These are phyloP conservation scores for Polypterus senegalus DNA, from an alignment of 2,113 vertebrate genomes.

Conservation along the genomic window DNA sequence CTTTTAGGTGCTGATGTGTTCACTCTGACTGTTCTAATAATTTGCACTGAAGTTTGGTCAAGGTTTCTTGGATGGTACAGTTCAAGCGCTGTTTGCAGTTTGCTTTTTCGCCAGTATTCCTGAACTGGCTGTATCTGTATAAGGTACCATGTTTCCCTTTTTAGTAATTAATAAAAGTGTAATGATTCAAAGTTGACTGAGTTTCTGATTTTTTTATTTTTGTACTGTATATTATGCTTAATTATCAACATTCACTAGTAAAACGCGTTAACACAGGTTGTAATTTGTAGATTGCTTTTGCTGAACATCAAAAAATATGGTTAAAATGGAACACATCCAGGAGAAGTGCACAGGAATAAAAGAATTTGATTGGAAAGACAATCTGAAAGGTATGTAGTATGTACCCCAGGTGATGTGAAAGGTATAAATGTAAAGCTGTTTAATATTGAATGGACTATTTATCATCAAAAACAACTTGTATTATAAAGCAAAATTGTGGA, in stretches of 20 bases:
- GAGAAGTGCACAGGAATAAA: conserved; percentile 48
- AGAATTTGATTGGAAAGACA: conserved; percentile 65
- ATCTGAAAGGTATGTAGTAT: conserved; percentile 53
- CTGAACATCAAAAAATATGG: conserved; percentile 69
- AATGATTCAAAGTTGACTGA: too few relatives aligned
- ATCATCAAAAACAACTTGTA: too few relatives aligned
- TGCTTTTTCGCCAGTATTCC: conserved; percentile 70
- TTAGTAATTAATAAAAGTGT: too few relatives aligned
- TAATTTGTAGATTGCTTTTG: conserved; percentile 69
- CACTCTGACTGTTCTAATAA: conserved; percentile 45
- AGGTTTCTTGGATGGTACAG: conserved; percentile 64
- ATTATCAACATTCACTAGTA: too few relatives aligned
- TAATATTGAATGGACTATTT: too few relatives aligned
- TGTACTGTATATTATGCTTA: too few relatives aligned
- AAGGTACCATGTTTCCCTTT: too few relatives aligned
- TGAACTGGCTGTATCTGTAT: conserved; percentile 89
- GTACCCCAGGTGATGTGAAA: too few relatives aligned
- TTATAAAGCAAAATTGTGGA: too few relatives aligned
- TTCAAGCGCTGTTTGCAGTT: conserved; percentile 58
- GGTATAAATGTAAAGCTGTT: too few relatives aligned
- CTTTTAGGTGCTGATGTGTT: conserved; percentile 50
- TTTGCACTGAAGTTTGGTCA: conserved; percentile 72
- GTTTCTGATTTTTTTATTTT: too few relatives aligned
- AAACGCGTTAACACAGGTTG: too few relatives aligned
- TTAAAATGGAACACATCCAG: conserved; percentile 53